These are phyloP conservation scores for Maniola hyperantus DNA, from an alignment of 2,888 invertebrate genomes.

Conservation along the genomic window DNA sequence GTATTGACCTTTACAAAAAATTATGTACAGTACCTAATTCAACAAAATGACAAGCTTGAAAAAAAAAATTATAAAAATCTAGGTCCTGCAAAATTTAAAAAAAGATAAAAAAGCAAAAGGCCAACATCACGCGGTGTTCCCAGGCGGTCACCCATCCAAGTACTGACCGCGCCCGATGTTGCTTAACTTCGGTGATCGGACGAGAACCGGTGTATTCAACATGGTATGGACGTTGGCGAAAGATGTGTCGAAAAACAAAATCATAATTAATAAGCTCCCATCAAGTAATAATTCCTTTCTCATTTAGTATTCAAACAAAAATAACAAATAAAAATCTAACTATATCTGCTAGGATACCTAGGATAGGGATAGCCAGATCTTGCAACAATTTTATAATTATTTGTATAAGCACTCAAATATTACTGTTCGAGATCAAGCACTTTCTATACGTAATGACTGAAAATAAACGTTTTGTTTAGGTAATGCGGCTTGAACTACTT, in stretches of 20 bases:
- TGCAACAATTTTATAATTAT: too few relatives aligned
- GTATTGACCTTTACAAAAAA: too few relatives aligned
- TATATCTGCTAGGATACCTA: too few relatives aligned
- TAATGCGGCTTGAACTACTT: slow-evolving; percentile 41
- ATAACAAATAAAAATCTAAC: too few relatives aligned
- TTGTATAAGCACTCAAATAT: too few relatives aligned
- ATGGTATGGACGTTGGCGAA: slow-evolving; percentile 53
- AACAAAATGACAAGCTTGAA: not conserved
- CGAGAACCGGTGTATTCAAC: slow-evolving; percentile 57
- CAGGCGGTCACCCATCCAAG: slow-evolving; percentile 64
- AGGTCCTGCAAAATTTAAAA: not conserved
- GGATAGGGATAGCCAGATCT: too few relatives aligned
- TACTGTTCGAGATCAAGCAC: too few relatives aligned
- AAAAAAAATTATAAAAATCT: not conserved
- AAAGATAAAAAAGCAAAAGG: slow-evolving; percentile 46
- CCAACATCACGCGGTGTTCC: slow-evolving; percentile 61
- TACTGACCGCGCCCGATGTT: slow-evolving; percentile 57
- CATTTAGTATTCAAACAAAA: too few relatives aligned
- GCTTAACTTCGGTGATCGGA: slow-evolving; percentile 60
- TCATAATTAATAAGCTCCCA: not conserved
- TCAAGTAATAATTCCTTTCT: not conserved
- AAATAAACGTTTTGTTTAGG: too few relatives aligned
- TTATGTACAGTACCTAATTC: too few relatives aligned
- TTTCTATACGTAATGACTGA: too few relatives aligned
- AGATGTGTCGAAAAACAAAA: not conserved